A percentile compares a stretch with the other conserved stretches of the same genome.
Conservation (phyloP, 2,113 vertebrate genomes). For the Nymphicus hollandicus region DNA sequence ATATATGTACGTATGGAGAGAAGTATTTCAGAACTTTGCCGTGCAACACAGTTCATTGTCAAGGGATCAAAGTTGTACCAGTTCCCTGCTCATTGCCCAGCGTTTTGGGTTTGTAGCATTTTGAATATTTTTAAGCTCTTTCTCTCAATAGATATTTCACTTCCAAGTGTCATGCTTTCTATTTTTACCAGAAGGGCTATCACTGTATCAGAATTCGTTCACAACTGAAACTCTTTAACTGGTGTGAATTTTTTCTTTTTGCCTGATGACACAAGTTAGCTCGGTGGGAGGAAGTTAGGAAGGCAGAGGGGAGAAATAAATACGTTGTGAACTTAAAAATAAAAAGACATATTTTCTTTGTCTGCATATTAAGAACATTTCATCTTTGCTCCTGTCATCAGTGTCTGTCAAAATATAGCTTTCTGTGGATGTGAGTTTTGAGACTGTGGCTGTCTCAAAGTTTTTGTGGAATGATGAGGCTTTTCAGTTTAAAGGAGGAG, state of each 20-base stretch:
- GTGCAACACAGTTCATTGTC: background rate
- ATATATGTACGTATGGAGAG: background rate
- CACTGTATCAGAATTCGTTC: slow-evolving; percentile 42
- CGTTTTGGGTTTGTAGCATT: background rate
- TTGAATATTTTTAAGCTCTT: background rate
- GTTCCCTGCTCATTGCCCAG: background rate
- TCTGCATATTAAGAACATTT: slow-evolving; percentile 1
- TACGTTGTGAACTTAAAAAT: slow-evolving; percentile 44
- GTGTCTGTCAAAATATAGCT: slow-evolving; percentile 41
- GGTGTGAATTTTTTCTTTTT: slow-evolving; percentile 53
- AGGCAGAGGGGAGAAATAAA: slow-evolving; percentile 25
- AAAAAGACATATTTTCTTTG: slow-evolving; percentile 40
- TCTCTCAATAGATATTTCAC: slow-evolving; percentile 29
- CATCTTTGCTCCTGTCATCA: slow-evolving; percentile 13
- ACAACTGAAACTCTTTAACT: slow-evolving; percentile 16
- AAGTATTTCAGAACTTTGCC: background rate
- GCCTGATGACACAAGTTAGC: slow-evolving; percentile 33
- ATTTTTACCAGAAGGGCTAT: slow-evolving; percentile 44
- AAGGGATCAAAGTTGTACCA: background rate
- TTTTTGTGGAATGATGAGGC: background rate
- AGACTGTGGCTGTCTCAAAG: background rate
- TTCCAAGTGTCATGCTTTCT: slow-evolving; percentile 41
- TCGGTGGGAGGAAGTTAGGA: background rate
- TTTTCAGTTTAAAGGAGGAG: background rate
- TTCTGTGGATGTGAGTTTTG: slow-evolving; percentile 27